phyloP scores from a whole-genome alignment of 2,113 vertebrate species.

The Synchiropus splendidus region DNA sequence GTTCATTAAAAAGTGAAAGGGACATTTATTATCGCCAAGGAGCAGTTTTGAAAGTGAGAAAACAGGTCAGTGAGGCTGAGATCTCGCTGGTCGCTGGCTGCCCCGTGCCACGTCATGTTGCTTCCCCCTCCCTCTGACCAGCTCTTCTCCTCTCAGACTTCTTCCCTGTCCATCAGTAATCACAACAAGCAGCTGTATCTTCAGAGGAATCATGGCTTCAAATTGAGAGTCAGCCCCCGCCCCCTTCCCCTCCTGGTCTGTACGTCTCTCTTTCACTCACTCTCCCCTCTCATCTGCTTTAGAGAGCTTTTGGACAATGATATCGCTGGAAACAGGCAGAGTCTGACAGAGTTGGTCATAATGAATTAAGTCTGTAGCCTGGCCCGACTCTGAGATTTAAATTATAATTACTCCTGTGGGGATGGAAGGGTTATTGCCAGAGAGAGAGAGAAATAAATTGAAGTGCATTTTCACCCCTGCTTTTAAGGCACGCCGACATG shows the following conservation, averaged over 20 bases:
- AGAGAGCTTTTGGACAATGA: constrained; percentile 65
- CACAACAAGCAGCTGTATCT: constrained; percentile 71
- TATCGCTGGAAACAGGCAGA: constrained; percentile 62
- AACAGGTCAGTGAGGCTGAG: too few relatives aligned
- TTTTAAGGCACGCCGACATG: constrained; percentile 59
- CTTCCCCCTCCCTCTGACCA: constrained; percentile 3
- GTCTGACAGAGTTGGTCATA: constrained; percentile 62
- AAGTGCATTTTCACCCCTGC: constrained; percentile 59
- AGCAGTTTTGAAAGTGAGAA: too few relatives aligned
- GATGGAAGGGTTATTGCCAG: constrained; percentile 69
- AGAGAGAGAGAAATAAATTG: constrained; percentile 66
- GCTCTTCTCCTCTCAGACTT: constrained; percentile 13
- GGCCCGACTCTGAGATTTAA: constrained; percentile 72
- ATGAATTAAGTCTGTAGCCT: constrained; percentile 71
- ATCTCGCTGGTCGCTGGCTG: too few relatives aligned
- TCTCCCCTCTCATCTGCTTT: constrained; percentile 63
- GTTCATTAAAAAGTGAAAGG: too few relatives aligned
- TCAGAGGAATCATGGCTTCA: constrained; percentile 67
- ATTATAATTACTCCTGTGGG: constrained; percentile 73
- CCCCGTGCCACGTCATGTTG: neutral
- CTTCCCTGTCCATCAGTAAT: constrained; percentile 52
- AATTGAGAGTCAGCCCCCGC: constrained; percentile 24
- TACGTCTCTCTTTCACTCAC: constrained; percentile 25
- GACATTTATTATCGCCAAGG: too few relatives aligned
- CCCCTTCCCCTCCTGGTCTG: constrained; percentile 5